A percentile compares a stretch with the other conserved stretches of the same genome.
Evolutionary conservation across 2,113 vertebrate species (phyloP).

Genomic region (Sorex fumeus): DNA sequence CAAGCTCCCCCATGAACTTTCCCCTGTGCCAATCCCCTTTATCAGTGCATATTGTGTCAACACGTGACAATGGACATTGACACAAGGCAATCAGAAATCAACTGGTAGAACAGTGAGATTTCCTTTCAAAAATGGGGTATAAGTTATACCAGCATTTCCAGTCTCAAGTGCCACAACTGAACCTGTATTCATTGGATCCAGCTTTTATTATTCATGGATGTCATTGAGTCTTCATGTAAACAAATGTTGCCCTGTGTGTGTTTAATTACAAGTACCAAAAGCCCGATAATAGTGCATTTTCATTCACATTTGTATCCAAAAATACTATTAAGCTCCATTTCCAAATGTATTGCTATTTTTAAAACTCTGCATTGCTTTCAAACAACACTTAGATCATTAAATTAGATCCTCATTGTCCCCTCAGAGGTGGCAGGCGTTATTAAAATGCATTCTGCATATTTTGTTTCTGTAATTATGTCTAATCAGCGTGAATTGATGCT

Average conservation of each 20-base stretch:
- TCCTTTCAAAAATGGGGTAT: slow-evolving; percentile 30
- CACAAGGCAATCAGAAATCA: neutral
- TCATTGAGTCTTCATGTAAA: slow-evolving; percentile 61
- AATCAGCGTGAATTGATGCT: slow-evolving; percentile 77
- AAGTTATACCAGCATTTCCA: slow-evolving; percentile 20
- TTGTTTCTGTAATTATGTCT: slow-evolving; percentile 81
- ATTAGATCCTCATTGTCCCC: slow-evolving; percentile 75
- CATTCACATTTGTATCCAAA: slow-evolving; percentile 52
- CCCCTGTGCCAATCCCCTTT: neutral
- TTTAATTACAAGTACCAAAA: slow-evolving; percentile 64
- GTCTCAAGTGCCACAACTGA: slow-evolving; percentile 27
- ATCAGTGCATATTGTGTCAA: neutral
- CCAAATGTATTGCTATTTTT: slow-evolving; percentile 67
- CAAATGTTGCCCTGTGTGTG: slow-evolving; percentile 53
- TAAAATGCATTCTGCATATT: slow-evolving; percentile 80
- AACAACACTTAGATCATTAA: slow-evolving; percentile 69
- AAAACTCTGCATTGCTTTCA: slow-evolving; percentile 70
- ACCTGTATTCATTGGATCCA: slow-evolving; percentile 28
- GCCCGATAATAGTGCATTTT: slow-evolving; percentile 58
- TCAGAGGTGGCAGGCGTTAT: slow-evolving; percentile 73
- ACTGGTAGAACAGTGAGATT: slow-evolving; percentile 37
- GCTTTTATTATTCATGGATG: slow-evolving; percentile 60
- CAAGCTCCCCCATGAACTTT: neutral
- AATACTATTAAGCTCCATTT: slow-evolving; percentile 74
- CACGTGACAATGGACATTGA: neutral